These are phyloP conservation scores for Amiota mariae DNA, from an alignment of 2,888 invertebrate genomes.

Conservation along the genomic window DNA sequence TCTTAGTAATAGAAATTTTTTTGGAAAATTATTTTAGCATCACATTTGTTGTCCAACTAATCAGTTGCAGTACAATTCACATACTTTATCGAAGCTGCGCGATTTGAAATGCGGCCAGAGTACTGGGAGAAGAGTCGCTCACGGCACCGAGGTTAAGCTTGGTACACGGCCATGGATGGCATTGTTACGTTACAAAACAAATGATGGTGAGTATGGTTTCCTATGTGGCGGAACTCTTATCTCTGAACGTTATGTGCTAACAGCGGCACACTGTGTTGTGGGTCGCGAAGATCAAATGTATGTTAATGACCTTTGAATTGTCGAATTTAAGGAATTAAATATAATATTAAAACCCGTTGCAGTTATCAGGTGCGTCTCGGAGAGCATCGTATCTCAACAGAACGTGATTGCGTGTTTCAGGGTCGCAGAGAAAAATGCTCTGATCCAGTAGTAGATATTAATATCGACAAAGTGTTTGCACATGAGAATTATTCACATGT, in stretches of 20 bases:
- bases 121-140: conserved; percentile 51
- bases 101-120: conserved; percentile 50
- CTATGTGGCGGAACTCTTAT: conserved; percentile 62
- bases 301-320: conserved; percentile 33
- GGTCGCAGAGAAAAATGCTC: conserved; percentile 58
- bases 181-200: conserved; percentile 52
- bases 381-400: conserved; percentile 60
- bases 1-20: not conserved
- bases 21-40: conserved; percentile 47
- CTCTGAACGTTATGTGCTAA: conserved; percentile 60
- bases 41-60: conserved; percentile 57
- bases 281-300: conserved; percentile 52
- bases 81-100: conserved; percentile 49
- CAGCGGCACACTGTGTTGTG: conserved; percentile 61
- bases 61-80: conserved; percentile 59
- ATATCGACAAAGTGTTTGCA: conserved; percentile 54
- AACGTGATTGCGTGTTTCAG: conserved; percentile 53
- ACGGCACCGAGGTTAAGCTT: conserved; percentile 58
- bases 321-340: not conserved
- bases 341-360: not conserved
- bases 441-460: conserved; percentile 57
- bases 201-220: conserved; percentile 45
- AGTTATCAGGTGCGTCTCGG: conserved; percentile 61
- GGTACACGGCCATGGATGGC: conserved; percentile 65
- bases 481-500: conserved; percentile 53